These are phyloP conservation scores for Macropis europaea DNA, from an alignment of 2,888 invertebrate species.

Conservation along the genomic window DNA sequence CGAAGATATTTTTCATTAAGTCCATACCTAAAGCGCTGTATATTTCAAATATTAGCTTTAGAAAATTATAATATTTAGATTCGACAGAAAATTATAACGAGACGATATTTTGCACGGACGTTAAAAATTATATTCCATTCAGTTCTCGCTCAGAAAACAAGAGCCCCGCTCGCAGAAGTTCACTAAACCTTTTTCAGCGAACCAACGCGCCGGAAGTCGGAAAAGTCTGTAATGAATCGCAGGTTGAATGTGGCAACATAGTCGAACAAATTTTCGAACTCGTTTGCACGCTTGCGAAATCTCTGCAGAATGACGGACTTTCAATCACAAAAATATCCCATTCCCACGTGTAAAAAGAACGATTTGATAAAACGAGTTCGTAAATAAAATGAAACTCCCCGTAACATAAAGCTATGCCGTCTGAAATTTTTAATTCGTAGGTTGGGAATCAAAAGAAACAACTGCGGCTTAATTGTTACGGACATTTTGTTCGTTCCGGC, in stretches of 20 bases:
- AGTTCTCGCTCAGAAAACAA: conserved; percentile 17
- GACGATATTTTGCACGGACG: conserved; percentile 13
- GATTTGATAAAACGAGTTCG: background rate
- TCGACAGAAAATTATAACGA: conserved; percentile 1
- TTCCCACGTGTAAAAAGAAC: background rate
- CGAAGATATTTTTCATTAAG: no score
- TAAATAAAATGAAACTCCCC: no score
- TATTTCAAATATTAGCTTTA: no score
- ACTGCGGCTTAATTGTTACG: background rate
- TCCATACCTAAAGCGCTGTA: no score
- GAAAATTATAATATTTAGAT: no score
- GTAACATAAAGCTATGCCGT: no score
- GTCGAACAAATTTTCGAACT: conserved; percentile 33
- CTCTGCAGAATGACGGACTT: conserved; percentile 1
- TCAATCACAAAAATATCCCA: background rate
- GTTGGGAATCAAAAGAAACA: background rate
- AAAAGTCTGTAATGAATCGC: conserved; percentile 40
- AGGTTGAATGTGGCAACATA: conserved; percentile 25
- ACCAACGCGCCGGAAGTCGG: conserved; percentile 6
- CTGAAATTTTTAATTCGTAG: no score
- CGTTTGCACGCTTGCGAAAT: conserved; percentile 7
- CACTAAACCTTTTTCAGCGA: conserved; percentile 9
- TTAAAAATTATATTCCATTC: conserved; percentile 9
- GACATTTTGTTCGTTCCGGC: no score
- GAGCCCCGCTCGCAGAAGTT: background rate